Conservation (phyloP, 1,140 invertebrate species). For the Magallana ariakensis region DNA sequence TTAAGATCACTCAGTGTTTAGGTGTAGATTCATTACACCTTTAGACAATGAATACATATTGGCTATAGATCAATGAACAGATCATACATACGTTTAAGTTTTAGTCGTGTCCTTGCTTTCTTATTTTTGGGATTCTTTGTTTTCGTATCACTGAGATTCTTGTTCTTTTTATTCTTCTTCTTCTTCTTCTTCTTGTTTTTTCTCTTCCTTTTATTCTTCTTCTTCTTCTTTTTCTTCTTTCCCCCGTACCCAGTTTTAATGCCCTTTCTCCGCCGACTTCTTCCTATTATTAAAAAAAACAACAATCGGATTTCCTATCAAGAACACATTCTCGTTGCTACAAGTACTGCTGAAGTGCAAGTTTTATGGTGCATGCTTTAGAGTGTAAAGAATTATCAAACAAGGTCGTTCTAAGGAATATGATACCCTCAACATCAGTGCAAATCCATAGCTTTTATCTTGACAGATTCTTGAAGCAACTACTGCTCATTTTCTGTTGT, state of each 20-base stretch:
- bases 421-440: not conserved
- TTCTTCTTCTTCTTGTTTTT: slow-evolving; percentile 42
- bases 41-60: no score
- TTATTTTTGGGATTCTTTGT: slow-evolving; percentile 43
- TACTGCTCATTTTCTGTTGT: not conserved
- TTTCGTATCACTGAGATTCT: not conserved
- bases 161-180: slow-evolving; percentile 39
- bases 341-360: not conserved
- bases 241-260: not conserved
- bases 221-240: slow-evolving; percentile 1
- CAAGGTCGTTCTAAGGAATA: not conserved
- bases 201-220: not conserved
- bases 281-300: not conserved
- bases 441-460: not conserved
- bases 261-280: not conserved
- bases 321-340: not conserved
- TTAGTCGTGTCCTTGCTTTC: not conserved
- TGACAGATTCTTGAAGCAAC: not conserved
- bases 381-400: not conserved
- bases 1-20: no score
- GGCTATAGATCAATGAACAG: no score
- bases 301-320: not conserved
- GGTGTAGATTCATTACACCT: no score
- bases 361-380: not conserved
- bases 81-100: slow-evolving; percentile 37